These are phyloP conservation scores for Ditula angustiorana DNA, from an alignment of 2,888 invertebrate species.

Conservation along the genomic window DNA sequence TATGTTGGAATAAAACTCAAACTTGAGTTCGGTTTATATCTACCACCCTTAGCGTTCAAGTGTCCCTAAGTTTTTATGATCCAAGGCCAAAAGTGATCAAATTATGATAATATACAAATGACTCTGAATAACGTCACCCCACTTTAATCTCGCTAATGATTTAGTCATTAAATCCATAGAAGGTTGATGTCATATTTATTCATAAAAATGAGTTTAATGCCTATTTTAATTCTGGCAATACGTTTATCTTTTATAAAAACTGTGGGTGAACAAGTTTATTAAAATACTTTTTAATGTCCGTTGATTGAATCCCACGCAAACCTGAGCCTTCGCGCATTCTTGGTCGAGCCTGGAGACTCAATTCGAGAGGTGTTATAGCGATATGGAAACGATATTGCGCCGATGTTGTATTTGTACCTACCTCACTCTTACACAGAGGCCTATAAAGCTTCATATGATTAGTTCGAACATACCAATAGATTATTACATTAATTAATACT, in stretches of 20 bases:
- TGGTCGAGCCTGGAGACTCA: too few species aligned
- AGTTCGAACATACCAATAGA: too few species aligned
- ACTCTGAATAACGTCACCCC: not conserved
- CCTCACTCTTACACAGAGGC: too few species aligned
- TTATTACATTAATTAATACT: too few species aligned
- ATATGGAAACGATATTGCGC: too few species aligned
- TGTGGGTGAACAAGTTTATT: conserved; percentile 58
- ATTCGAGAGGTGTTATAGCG: too few species aligned
- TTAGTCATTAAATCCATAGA: not conserved
- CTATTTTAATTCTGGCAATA: conserved; percentile 6
- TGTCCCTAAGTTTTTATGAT: not conserved
- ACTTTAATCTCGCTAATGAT: not conserved
- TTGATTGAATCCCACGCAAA: conserved; percentile 59
- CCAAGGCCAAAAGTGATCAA: not conserved
- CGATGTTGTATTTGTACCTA: too few species aligned
- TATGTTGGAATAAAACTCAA: too few species aligned
- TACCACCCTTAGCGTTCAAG: too few species aligned
- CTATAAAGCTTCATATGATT: too few species aligned
- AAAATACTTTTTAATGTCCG: conserved; percentile 63
- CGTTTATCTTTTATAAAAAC: conserved; percentile 43
- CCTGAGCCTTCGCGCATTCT: too few species aligned
- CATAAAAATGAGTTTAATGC: conserved; percentile 9
- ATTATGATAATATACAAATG: not conserved
- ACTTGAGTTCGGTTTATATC: too few species aligned
- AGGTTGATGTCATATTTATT: conserved; percentile 24